Percentiles rank a stretch among this genome's conserved stretches.
phyloP scores from a whole-genome alignment of 2,888 invertebrate species.

The Philaethria dido region DNA sequence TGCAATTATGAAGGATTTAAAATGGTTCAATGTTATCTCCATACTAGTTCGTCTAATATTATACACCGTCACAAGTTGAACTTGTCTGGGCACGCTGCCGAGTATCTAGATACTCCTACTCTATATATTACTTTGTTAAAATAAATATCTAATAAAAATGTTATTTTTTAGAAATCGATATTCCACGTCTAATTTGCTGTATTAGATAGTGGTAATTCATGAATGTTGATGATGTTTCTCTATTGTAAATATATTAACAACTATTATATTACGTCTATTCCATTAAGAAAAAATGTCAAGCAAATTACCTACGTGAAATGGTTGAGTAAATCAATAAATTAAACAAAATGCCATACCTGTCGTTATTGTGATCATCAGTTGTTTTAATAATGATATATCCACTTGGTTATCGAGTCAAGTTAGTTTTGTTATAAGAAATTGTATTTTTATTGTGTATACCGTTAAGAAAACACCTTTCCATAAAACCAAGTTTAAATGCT shows the following conservation, averaged over 20 bases:
- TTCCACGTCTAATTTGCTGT: no score
- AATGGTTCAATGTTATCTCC: no score
- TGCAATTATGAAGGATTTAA: no score
- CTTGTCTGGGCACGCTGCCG: no score
- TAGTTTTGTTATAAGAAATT: slow-evolving; percentile 30
- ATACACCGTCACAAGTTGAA: no score
- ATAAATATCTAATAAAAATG: not conserved
- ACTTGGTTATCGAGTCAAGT: slow-evolving; percentile 25
- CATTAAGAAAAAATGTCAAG: not conserved
- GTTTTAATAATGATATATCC: slow-evolving; percentile 28
- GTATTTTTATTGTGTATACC: slow-evolving; percentile 55
- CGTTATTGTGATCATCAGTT: slow-evolving; percentile 25
- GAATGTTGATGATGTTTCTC: no score
- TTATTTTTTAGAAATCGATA: no score
- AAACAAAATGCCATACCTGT: slow-evolving; percentile 11
- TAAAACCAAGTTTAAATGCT: slow-evolving; percentile 63
- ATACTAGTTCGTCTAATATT: no score
- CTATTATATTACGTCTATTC: no score
- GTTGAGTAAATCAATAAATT: not conserved
- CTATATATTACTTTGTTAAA: not conserved
- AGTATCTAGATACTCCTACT: no score
- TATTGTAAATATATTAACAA: no score
- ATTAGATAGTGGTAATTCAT: no score
- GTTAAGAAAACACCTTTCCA: slow-evolving; percentile 56
- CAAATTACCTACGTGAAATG: not conserved